Conservation (phyloP, 2,113 vertebrate genomes). For the Phyllopteryx taeniolatus region DNA sequence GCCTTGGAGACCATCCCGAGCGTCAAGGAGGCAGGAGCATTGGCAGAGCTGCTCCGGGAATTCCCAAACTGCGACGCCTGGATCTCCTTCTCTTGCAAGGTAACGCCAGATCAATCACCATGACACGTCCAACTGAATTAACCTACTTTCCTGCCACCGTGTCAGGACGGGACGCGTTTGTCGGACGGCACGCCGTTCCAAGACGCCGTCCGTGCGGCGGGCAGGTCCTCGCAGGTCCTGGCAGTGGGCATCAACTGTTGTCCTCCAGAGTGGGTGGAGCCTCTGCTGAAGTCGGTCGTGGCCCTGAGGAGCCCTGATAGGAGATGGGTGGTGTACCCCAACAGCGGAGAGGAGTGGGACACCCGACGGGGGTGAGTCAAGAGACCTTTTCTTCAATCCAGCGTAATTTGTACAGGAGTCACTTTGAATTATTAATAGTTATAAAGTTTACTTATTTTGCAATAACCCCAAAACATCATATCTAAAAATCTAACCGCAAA, state of each 20-base stretch:
- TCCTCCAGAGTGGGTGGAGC: conserved; percentile 63
- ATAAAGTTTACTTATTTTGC: background rate
- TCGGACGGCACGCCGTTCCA: conserved; percentile 71
- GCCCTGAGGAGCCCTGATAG: conserved; percentile 41
- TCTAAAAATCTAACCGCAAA: too few species aligned
- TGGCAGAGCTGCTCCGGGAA: conserved; percentile 74
- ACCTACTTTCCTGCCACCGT: background rate
- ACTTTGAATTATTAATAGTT: background rate
- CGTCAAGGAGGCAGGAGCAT: conserved; percentile 74
- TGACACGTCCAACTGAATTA: background rate
- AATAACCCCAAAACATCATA: too few species aligned
- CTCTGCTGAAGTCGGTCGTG: conserved; percentile 65
- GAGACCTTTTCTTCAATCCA: background rate
- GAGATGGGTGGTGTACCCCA: conserved; percentile 79
- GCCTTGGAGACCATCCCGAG: conserved; percentile 81
- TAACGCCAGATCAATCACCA: conserved; percentile 21
- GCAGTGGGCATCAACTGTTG: conserved; percentile 80
- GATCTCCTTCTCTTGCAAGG: conserved; percentile 81
- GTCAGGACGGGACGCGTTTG: conserved; percentile 64
- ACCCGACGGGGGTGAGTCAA: conserved; percentile 59
- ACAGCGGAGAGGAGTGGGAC: conserved; percentile 77
- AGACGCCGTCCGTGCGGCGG: conserved; percentile 60
- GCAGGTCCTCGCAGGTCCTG: conserved; percentile 66
- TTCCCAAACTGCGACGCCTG: conserved; percentile 74
- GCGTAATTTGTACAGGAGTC: background rate